phyloP scores from a whole-genome alignment of 2,113 vertebrate species.

The Hemicordylus capensis region DNA sequence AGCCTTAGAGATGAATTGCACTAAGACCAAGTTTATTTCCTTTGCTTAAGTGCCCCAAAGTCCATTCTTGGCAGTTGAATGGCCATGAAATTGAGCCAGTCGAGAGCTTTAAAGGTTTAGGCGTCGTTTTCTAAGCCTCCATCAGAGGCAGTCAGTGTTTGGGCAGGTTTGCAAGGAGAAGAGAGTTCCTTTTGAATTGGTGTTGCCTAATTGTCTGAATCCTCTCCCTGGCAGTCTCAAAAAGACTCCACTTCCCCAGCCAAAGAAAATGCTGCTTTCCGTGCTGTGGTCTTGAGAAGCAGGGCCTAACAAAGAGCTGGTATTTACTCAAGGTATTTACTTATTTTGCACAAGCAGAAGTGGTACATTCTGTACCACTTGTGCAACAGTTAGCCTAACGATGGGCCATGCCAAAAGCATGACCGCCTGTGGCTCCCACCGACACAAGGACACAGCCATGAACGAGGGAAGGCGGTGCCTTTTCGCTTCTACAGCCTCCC shows the following conservation, averaged over 20 bases:
- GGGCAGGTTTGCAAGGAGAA: too few species aligned
- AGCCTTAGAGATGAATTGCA: too few species aligned
- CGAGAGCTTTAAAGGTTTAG: too few species aligned
- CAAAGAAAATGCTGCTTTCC: not conserved
- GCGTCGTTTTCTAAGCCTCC: too few species aligned
- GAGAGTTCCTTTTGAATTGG: too few species aligned
- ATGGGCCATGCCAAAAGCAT: not conserved
- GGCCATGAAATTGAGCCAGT: too few species aligned
- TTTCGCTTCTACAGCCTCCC: not conserved
- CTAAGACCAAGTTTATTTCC: too few species aligned
- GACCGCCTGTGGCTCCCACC: not conserved
- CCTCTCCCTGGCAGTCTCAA: not conserved
- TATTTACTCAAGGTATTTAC: not conserved
- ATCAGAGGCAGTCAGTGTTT: too few species aligned
- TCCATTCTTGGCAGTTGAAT: too few species aligned
- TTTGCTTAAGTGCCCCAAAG: too few species aligned
- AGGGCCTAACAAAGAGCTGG: accelerated
- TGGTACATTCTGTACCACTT: not conserved
- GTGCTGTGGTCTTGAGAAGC: not conserved
- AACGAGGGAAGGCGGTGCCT: not conserved
- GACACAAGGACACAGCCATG: not conserved
- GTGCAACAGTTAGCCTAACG: not conserved
- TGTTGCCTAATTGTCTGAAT: not conserved
- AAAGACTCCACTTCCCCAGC: not conserved
- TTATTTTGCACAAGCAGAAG: too few species aligned